phyloP scores from a whole-genome alignment of 2,888 invertebrate species.

The Drosophila birchii region DNA sequence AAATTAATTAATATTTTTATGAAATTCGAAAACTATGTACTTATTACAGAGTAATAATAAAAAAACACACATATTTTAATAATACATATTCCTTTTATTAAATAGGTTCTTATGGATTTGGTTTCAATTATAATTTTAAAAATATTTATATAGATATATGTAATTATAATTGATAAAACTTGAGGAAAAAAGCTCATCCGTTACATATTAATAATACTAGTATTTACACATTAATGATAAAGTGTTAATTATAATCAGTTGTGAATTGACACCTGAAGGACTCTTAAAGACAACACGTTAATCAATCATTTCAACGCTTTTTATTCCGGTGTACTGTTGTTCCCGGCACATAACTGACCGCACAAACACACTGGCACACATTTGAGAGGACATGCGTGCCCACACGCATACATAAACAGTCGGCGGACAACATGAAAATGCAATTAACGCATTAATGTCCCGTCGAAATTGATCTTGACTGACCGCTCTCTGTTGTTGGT shows the following conservation, averaged over 20 bases:
- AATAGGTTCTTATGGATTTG: no score
- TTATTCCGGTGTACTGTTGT: conserved; percentile 11
- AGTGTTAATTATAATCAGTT: not conserved
- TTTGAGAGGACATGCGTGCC: conserved; percentile 14
- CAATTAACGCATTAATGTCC: conserved; percentile 78
- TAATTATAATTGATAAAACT: not conserved
- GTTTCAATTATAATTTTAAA: no score
- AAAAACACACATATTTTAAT: no score
- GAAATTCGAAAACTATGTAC: no score
- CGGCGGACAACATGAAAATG: conserved; percentile 73
- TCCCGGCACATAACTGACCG: conserved; percentile 57
- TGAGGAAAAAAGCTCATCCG: not conserved
- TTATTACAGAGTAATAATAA: no score
- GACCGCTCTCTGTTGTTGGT: conserved; percentile 29
- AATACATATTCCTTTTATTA: no score
- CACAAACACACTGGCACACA: conserved; percentile 37
- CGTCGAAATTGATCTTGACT: conserved; percentile 55
- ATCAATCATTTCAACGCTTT: not conserved
- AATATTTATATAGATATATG: no score
- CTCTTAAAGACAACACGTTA: not conserved
- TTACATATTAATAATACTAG: not conserved
- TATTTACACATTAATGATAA: not conserved
- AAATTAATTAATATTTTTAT: no score
- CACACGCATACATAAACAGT: conserved; percentile 34
- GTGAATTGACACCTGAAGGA: not conserved